These are phyloP conservation scores for Phalacrocorax brasilianus DNA, from an alignment of 2,113 vertebrate species.

Conservation along the genomic window DNA sequence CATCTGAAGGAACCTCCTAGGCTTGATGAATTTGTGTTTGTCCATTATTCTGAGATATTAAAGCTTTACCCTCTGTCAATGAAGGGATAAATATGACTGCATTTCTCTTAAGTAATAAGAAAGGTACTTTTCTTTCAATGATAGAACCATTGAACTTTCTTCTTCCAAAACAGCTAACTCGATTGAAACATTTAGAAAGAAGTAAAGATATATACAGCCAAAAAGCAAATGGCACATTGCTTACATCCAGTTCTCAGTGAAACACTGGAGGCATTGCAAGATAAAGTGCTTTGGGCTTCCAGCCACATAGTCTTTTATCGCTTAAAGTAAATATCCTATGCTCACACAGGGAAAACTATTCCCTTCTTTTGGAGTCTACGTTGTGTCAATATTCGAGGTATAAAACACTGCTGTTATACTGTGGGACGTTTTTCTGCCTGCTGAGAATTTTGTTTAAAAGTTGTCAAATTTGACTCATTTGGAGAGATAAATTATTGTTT, in stretches of 20 bases:
- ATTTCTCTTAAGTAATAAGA: conserved; percentile 41
- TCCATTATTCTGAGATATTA: neutral
- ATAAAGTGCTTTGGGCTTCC: conserved; percentile 66
- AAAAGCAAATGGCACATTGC: conserved; percentile 50
- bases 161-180: neutral
- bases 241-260: conserved; percentile 37
- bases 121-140: conserved; percentile 22
- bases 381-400: neutral
- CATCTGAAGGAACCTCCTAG: neutral
- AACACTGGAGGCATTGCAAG: conserved; percentile 30
- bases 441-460: neutral
- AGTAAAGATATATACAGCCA: neutral
- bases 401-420: neutral
- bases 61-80: neutral
- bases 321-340: conserved; percentile 51
- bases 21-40: neutral
- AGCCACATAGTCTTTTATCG: conserved; percentile 43
- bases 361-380: neutral
- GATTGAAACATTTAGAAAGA: conserved; percentile 16
- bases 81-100: neutral
- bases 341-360: conserved; percentile 8
- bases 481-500: conserved; percentile 34
- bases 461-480: neutral
- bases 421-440: neutral
- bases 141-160: conserved; percentile 19